A percentile compares a stretch with the other conserved stretches of the same genome.
Conservation (phyloP, 2,797 vertebrate genomes). For the Sebastes variabilis region DNA sequence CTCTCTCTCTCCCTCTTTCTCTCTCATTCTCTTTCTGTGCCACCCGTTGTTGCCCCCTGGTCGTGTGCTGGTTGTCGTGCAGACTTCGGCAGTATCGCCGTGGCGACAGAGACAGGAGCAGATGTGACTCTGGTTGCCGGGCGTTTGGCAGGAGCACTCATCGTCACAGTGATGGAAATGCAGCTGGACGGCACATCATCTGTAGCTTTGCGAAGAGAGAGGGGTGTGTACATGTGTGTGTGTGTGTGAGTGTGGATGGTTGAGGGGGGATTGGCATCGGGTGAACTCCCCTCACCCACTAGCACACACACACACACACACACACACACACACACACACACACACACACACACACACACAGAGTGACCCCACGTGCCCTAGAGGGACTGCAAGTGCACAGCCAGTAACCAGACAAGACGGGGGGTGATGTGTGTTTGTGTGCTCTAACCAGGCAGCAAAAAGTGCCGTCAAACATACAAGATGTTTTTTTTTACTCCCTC, state of each 20-base stretch:
- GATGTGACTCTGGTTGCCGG: conserved; percentile 98
- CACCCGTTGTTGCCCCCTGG: conserved; percentile 74
- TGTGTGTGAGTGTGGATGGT: conserved; percentile 26
- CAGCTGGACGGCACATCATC: conserved; percentile 97
- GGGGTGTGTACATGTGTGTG: conserved; percentile 32
- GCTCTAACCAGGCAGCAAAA: conserved; percentile 75
- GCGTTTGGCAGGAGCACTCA: conserved; percentile 98
- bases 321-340: conserved; percentile 31
- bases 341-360: conserved; percentile 5
- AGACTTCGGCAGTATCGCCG: conserved; percentile 77
- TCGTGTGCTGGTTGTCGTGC: conserved; percentile 77
- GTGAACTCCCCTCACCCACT: conserved; percentile 74
- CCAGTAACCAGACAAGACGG: conserved; percentile 77
- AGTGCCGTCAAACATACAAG: conserved; percentile 78
- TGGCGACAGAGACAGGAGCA: conserved; percentile 90
- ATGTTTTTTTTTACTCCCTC: conserved; percentile 53
- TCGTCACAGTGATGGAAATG: conserved; percentile 93
- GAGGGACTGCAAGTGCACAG: conserved; percentile 83
- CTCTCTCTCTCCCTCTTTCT: background rate
- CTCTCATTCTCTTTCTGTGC: conserved; percentile 54
- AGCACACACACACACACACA: conserved; percentile 45
- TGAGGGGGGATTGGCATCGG: conserved; percentile 70
- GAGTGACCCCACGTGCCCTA: conserved; percentile 69
- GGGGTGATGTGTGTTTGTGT: conserved; percentile 30
- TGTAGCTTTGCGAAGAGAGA: conserved; percentile 81